phyloP scores from a whole-genome alignment of 2,888 invertebrate genomes.

The Hemithea aestivaria region DNA sequence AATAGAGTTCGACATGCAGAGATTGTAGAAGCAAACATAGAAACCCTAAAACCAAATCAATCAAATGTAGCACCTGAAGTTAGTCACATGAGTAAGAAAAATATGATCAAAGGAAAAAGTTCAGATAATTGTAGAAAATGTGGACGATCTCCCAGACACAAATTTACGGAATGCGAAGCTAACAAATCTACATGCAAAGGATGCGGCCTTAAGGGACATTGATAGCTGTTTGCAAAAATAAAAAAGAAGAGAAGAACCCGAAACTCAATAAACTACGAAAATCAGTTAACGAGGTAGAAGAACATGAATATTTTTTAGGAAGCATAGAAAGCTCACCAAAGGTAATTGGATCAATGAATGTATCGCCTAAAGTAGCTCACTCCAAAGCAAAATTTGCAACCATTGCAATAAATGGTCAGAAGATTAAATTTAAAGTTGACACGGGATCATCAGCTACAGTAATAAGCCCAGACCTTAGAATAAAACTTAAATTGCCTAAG shows the following conservation, averaged over 20 bases:
- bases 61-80: background rate
- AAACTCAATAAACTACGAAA: too few species aligned
- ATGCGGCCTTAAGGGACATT: conserved; percentile 1
- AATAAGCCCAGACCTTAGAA: conserved; percentile 1
- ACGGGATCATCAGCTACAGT: conserved; percentile 1
- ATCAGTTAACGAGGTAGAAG: background rate
- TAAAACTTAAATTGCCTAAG: background rate
- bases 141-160: background rate
- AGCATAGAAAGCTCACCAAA: background rate
- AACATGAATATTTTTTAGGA: background rate
- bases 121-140: conserved; percentile 1
- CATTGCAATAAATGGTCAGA: background rate
- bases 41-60: background rate
- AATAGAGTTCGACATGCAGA: background rate
- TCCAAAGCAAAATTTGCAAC: conserved; percentile 1
- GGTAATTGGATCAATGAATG: background rate
- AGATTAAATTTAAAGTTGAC: conserved; percentile 1
- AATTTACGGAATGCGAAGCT: conserved; percentile 2
- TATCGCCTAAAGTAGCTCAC: background rate
- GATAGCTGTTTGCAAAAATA: conserved; percentile 1
- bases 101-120: background rate
- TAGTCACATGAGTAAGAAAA: background rate
- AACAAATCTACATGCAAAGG: background rate
- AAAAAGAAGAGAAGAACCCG: background rate
- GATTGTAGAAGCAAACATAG: background rate